Evolutionary conservation across 2,888 invertebrate genomes (phyloP).

Genomic region (Latheticus oryzae): DNA sequence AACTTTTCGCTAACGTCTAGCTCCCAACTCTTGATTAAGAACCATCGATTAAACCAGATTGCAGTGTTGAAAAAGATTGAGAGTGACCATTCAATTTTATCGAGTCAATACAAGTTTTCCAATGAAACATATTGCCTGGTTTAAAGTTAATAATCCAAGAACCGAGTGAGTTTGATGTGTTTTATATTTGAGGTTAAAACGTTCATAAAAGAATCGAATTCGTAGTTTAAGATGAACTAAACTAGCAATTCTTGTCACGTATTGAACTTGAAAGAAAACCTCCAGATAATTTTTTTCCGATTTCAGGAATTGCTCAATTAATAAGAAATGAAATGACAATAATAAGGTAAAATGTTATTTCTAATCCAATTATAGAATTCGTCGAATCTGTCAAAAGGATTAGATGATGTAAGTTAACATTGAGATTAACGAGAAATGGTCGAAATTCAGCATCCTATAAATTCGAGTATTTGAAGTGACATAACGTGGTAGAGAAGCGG

Average conservation of each 20-base stretch:
- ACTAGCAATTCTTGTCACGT: conserved; percentile 24
- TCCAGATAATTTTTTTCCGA: no score
- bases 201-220: conserved; percentile 24
- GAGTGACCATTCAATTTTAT: conserved; percentile 22
- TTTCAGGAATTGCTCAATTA: conserved; percentile 20
- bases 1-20: no score
- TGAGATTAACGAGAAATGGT: conserved; percentile 32
- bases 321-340: conserved; percentile 13
- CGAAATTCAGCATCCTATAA: conserved; percentile 31
- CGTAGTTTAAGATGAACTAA: conserved; percentile 3
- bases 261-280: conserved; percentile 13
- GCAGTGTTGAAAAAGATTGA: conserved; percentile 20
- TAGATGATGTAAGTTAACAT: conserved; percentile 34
- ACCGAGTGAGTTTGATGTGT: conserved; percentile 34
- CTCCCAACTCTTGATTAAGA: conserved; percentile 27
- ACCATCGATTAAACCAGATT: conserved; percentile 24
- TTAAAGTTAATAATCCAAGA: conserved; percentile 30
- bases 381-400: conserved; percentile 12
- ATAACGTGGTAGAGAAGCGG: conserved; percentile 39
- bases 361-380: conserved; percentile 31
- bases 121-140: conserved; percentile 29
- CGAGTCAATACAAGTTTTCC: conserved; percentile 16
- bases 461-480: conserved; percentile 39
- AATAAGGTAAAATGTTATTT: conserved; percentile 10
- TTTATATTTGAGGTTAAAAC: conserved; percentile 38